Conservation (phyloP, 2,797 vertebrate genomes). For the Enteromius paludinosus region DNA sequence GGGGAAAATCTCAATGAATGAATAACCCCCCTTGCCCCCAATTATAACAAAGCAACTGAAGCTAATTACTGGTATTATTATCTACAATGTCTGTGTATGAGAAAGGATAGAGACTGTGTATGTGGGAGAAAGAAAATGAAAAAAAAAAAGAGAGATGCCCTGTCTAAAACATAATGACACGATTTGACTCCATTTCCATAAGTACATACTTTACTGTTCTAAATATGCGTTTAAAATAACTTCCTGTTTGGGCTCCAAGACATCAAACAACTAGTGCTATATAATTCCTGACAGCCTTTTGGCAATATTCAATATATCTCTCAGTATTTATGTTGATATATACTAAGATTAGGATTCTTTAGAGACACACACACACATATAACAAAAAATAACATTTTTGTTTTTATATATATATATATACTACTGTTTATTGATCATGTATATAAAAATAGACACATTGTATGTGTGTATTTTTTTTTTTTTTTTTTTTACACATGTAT, state of each 20-base stretch:
- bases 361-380: not conserved
- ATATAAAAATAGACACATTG: not conserved
- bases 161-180: constrained; percentile 27
- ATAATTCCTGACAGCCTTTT: not conserved
- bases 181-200: constrained; percentile 19
- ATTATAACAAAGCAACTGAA: constrained; percentile 80
- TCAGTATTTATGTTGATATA: not conserved
- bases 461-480: too few relatives aligned
- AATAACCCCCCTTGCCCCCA: constrained; percentile 79
- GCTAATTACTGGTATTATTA: constrained; percentile 82
- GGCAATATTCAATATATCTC: not conserved
- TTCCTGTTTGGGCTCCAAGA: constrained; percentile 1
- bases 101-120: constrained; percentile 54
- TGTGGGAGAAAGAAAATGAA: constrained; percentile 50
- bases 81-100: constrained; percentile 69
- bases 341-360: not conserved
- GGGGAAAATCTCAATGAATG: constrained; percentile 67
- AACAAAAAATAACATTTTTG: too few relatives aligned
- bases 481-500: not conserved
- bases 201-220: constrained; percentile 1
- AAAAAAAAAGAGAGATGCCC: constrained; percentile 40
- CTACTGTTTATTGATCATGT: not conserved
- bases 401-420: too few relatives aligned
- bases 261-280: not conserved
- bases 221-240: constrained; percentile 18